These are phyloP conservation scores for Argya squamiceps DNA, from an alignment of 2,797 vertebrate species.

Conservation along the genomic window DNA sequence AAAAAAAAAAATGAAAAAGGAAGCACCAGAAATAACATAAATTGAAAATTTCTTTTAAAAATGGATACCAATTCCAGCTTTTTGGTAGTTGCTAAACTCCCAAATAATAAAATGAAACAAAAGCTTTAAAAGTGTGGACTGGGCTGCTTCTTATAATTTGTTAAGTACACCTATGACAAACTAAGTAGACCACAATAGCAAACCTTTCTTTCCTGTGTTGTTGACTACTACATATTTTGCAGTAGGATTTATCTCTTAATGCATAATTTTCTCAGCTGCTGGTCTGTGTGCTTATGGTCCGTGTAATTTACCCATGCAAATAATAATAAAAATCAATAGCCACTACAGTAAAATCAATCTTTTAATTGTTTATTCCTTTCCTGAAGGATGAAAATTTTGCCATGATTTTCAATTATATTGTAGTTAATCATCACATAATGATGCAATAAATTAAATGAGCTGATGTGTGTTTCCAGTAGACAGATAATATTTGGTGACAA, in stretches of 20 bases:
- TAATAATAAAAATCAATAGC: background rate
- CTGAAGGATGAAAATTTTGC: background rate
- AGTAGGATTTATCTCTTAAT: background rate
- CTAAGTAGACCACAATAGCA: background rate
- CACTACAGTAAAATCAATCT: background rate
- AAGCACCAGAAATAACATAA: fast-evolving
- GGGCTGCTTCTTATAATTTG: background rate
- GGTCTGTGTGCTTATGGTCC: background rate
- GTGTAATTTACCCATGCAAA: background rate
- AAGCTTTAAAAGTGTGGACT: background rate
- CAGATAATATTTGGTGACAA: background rate
- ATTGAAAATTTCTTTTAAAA: background rate
- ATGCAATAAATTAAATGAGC: background rate
- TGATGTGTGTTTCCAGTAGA: background rate
- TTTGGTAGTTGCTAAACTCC: background rate
- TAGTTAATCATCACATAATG: background rate
- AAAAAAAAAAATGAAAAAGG: fast-evolving
- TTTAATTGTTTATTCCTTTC: background rate
- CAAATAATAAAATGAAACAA: background rate
- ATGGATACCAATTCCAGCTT: background rate
- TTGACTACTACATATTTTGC: background rate
- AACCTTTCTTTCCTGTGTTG: background rate
- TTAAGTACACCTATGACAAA: background rate
- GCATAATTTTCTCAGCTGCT: background rate
- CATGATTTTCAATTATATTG: background rate